Base-by-base conservation (phyloP, 1,140 invertebrate species). In the Scaptomyza pallida region DNA sequence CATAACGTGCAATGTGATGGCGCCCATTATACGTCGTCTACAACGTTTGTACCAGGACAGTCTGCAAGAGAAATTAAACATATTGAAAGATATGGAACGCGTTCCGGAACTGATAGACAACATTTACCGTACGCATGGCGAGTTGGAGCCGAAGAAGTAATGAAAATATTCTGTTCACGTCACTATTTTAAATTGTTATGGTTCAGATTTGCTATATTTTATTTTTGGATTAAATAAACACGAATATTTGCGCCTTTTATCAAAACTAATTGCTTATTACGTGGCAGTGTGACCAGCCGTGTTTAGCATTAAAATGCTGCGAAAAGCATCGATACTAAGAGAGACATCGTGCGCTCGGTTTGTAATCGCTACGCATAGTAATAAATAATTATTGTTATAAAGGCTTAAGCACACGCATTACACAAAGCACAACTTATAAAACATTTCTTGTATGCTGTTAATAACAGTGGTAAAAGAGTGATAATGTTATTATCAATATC, bases 1-100 rank as follows among this genome's bases (percentile, higher is more conserved):
- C 21, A 52, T 82, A 1, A 76, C 54, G 6, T 41, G 48, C 5
- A 71, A 76, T 47, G 63, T 79, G 1, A 78, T 82, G 19, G 61
- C 64, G 45, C 79, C 79, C 5, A 73, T 82, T 59, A 61, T 73
- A 26, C 76, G 79, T 0, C 75, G 75, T 1, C 16, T 82, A 5
- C 73, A 79, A 45, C 79, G 73, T 0, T 76, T 82, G 73, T 79
- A 71, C 51, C 17, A 76, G 3, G 71, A 79, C 21, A 82, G 56
- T 57, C 35, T 82, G 2, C 55, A 59, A 3, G 76, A 79, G 41
- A 70, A 78, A 50, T 76, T 78, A 61, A 57, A 62, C 3, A 41
- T 82, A 2, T 56, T 82, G 21, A 70, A 79, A 8, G 79, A 82
- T 16, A 44, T 82, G 17, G 73, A 82, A 37, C 52, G 62, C 3